phyloP scores from a whole-genome alignment of 2,888 invertebrate genomes.

The Elysia crispata region DNA sequence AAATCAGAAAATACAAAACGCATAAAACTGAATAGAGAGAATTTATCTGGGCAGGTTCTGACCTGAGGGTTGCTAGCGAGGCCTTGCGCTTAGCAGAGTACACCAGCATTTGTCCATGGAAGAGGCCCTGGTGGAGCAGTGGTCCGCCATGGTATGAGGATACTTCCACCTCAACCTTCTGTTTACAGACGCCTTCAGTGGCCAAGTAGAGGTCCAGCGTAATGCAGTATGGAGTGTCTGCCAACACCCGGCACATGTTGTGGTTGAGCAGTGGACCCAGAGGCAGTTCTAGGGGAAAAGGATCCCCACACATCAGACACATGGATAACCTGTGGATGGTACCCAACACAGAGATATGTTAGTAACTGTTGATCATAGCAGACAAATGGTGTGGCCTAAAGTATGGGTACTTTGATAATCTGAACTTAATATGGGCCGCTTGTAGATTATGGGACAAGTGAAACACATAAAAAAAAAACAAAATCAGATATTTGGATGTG shows the following conservation, averaged over 20 bases:
- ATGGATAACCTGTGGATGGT: slow-evolving; percentile 79
- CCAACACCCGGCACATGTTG: slow-evolving; percentile 90
- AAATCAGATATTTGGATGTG: too few relatives aligned
- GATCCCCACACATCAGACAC: slow-evolving; percentile 98
- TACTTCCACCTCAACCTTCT: slow-evolving; percentile 86
- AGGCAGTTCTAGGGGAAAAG: slow-evolving; percentile 92
- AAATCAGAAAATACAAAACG: too few relatives aligned
- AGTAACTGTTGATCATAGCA: too few relatives aligned
- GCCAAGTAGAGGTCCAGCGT: slow-evolving; percentile 94
- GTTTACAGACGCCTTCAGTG: slow-evolving; percentile 84
- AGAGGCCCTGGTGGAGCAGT: slow-evolving; percentile 89
- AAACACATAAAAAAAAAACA: too few relatives aligned
- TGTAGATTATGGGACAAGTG: too few relatives aligned
- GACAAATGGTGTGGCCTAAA: too few relatives aligned
- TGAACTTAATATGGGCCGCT: too few relatives aligned
- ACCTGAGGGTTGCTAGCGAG: slow-evolving; percentile 92
- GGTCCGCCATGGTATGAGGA: slow-evolving; percentile 92
- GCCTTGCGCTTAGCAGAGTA: slow-evolving; percentile 97
- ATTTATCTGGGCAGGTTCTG: too few relatives aligned
- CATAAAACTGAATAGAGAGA: too few relatives aligned
- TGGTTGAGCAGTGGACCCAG: slow-evolving; percentile 91
- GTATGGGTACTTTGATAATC: too few relatives aligned
- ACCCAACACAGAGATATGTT: background rate
- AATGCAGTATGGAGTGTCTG: slow-evolving; percentile 86
- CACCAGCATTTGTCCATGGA: slow-evolving; percentile 95